Conservation (phyloP, 2,797 vertebrate genomes). For the Borostomias antarcticus region DNA sequence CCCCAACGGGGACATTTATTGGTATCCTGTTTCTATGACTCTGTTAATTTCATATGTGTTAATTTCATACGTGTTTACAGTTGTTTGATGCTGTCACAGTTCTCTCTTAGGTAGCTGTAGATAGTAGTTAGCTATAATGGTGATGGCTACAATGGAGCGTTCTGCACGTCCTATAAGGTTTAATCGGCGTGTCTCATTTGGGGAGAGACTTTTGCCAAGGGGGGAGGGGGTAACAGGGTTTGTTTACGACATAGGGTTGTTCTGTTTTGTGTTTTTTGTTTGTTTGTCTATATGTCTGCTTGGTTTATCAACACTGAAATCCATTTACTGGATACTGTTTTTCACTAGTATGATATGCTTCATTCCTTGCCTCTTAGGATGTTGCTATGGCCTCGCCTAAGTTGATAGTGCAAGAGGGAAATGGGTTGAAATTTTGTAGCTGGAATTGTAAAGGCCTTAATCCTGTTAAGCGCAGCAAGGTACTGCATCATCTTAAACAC, state of each 20-base stretch:
- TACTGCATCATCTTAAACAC: neutral
- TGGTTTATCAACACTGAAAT: neutral
- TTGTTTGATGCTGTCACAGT: conserved; percentile 12
- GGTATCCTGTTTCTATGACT: conserved; percentile 4
- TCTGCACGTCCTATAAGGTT: too few species aligned
- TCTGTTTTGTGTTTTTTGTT: conserved; percentile 3
- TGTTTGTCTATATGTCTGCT: too few species aligned
- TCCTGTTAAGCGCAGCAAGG: too few species aligned
- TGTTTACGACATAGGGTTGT: conserved; percentile 7
- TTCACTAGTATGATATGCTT: too few species aligned
- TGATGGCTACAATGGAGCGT: conserved; percentile 2
- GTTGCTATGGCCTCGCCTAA: neutral
- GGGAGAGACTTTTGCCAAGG: too few species aligned
- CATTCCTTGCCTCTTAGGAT: too few species aligned
- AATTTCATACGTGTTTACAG: conserved; percentile 9
- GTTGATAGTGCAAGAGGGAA: neutral
- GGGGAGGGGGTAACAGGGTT: neutral
- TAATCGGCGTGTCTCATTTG: too few species aligned
- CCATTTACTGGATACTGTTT: neutral
- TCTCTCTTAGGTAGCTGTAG: conserved; percentile 8
- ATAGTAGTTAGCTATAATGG: conserved; percentile 6
- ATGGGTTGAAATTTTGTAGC: neutral
- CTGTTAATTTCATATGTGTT: too few species aligned
- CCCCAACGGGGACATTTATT: neutral
- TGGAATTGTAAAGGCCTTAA: neutral